phyloP scores from a whole-genome alignment of 1,140 invertebrate genomes.

The Sitophilus oryzae region DNA sequence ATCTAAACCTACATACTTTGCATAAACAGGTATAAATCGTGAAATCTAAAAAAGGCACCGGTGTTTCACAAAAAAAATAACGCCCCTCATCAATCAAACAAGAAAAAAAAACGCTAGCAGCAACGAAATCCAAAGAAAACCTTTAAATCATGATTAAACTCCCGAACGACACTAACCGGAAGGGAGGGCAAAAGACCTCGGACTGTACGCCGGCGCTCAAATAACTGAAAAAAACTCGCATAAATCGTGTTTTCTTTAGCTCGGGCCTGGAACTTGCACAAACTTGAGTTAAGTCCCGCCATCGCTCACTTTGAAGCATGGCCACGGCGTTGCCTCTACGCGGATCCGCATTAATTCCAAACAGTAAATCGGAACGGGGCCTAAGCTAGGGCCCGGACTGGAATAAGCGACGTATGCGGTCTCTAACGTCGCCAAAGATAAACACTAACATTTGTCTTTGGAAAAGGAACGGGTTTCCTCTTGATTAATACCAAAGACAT shows the following conservation, averaged over 20 bases:
- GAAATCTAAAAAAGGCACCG: no score
- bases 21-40: no score
- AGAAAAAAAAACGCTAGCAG: no score
- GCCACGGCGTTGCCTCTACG: constrained; percentile 35
- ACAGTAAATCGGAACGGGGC: constrained; percentile 30
- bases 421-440: constrained; percentile 6
- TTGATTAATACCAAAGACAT: no score
- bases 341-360: constrained; percentile 42
- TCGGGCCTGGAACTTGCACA: constrained; percentile 38
- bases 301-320: constrained; percentile 44
- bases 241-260: constrained; percentile 42
- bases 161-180: constrained; percentile 5
- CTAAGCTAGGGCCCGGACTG: constrained; percentile 12
- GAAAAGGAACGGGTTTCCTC: no score
- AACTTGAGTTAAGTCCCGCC: constrained; percentile 44
- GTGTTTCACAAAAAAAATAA: no score
- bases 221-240: constrained; percentile 33
- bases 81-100: no score
- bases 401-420: constrained; percentile 25
- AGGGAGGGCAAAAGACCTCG: constrained; percentile 14
- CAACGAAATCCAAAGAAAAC: no score
- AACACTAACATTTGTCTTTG: constrained; percentile 9
- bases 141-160: not conserved
- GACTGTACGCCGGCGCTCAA: not conserved
- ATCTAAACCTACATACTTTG: no score